Percentiles rank a stretch among this genome's conserved stretches.
Evolutionary conservation across 2,113 vertebrate species (phyloP).

Genomic region (Saguinus midas): DNA sequence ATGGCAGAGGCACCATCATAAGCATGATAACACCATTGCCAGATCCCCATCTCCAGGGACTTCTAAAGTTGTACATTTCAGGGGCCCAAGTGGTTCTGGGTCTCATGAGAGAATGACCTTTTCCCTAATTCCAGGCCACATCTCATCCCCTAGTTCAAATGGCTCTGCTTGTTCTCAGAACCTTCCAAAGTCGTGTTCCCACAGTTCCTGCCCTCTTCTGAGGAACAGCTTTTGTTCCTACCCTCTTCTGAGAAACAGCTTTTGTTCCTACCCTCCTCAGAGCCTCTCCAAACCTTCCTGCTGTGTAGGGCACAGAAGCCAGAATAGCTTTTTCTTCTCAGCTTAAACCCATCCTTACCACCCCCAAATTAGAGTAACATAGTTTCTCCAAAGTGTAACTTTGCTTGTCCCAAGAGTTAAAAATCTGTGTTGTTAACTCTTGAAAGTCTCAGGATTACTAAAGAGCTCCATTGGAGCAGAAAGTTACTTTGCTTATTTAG

Average conservation of each 20-base stretch:
- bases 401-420: background rate
- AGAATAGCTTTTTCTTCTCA: background rate
- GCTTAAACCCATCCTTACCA: background rate
- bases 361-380: background rate
- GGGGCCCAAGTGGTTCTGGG: too few species aligned
- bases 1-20: background rate
- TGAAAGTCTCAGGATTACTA: background rate
- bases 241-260: too few species aligned
- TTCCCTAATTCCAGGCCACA: background rate
- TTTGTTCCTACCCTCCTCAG: background rate
- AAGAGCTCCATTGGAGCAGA: background rate
- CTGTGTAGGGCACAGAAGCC: background rate
- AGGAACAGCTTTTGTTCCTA: background rate
- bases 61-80: background rate
- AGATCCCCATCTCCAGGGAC: background rate
- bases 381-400: background rate
- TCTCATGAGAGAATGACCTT: background rate
- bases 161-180: background rate
- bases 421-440: background rate
- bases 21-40: accelerated
- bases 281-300: background rate
- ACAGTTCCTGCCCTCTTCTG: accelerated
- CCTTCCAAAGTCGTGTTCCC: background rate
- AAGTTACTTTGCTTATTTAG: background rate
- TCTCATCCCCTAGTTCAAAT: background rate